Evolutionary conservation across 2,113 vertebrate species (phyloP).

Genomic region (Ictalurus punctatus): DNA sequence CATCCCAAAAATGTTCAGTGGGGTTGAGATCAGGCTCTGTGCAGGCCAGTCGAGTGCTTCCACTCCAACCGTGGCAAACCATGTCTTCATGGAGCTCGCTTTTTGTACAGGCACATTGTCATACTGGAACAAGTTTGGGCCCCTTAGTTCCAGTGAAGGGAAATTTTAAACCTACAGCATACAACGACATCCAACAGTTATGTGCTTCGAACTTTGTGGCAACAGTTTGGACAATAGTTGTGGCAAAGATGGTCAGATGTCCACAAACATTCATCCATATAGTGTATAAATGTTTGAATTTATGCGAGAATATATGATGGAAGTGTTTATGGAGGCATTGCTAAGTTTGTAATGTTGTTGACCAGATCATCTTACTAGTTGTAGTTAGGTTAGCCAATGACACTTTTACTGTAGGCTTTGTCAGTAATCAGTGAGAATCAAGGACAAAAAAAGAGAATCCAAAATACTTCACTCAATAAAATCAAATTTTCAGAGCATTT

Average conservation of each 20-base stretch:
- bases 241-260: not conserved
- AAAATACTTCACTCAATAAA: not conserved
- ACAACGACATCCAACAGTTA: not conserved
- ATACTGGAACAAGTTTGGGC: not conserved
- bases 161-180: not conserved
- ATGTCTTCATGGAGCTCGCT: not conserved
- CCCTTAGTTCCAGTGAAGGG: not conserved
- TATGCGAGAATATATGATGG: not conserved
- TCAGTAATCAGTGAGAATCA: no score
- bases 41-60: not conserved
- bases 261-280: not conserved
- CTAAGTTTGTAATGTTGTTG: not conserved
- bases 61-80: not conserved
- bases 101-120: no score
- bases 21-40: not conserved
- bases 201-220: no score
- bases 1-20: not conserved
- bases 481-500: not conserved
- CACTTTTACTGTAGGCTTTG: not conserved
- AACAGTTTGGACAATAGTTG: no score
- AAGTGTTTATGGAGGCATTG: not conserved
- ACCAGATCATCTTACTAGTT: not conserved
- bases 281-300: not conserved
- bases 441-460: not conserved
- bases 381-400: not conserved